Base-by-base conservation (phyloP, 1,140 invertebrate species). In the Drosophila cardini region DNA sequence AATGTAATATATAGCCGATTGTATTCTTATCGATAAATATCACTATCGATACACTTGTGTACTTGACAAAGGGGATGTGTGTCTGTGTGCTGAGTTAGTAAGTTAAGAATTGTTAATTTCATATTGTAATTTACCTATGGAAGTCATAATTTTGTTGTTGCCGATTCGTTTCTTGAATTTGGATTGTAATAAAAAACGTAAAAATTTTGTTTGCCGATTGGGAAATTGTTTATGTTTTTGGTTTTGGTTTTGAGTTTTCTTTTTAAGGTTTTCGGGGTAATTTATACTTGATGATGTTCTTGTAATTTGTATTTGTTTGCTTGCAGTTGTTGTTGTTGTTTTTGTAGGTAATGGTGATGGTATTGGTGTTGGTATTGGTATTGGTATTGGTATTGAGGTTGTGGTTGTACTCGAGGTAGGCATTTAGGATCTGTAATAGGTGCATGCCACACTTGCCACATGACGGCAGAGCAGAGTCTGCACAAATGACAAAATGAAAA, bases 61-160 rank as follows among this genome's bases (percentile, higher is more conserved):
- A 13, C 5, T 0, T 4, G 38, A 13, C 9, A 4, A 11, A 11
- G 0, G 1, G 11, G 8, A 38, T 38, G 36, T n/a, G 3, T 11
- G 36, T 38, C 9, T 38, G 11, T 10, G 11, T 38, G 11, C 1
- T 13, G n/a, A n/a, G 10, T 40, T 40, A 40, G 38, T 40, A 40
- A 13, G 11, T 40, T 40, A 40, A 40, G 38, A 13, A 30, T 60
- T 45, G 15, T 48, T 48, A 6, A 13, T 36, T 26, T 34, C 5
- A 40, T 67, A 40, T 40, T 52, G 32, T 30, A 86, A 91, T 85
- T 91, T 91, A 91, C 90, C 90, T 91, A 91, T 91, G 67, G 90
- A 91, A 72, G 90, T 91, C 90, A 91, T 91, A 87, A 91, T 91
- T 91, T 91, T 63, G 68, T 82, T 76, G 57, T 76, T 76, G 74